Base-by-base conservation (phyloP, 2,888 invertebrate genomes). In the Lasioglossum villosulum region DNA sequence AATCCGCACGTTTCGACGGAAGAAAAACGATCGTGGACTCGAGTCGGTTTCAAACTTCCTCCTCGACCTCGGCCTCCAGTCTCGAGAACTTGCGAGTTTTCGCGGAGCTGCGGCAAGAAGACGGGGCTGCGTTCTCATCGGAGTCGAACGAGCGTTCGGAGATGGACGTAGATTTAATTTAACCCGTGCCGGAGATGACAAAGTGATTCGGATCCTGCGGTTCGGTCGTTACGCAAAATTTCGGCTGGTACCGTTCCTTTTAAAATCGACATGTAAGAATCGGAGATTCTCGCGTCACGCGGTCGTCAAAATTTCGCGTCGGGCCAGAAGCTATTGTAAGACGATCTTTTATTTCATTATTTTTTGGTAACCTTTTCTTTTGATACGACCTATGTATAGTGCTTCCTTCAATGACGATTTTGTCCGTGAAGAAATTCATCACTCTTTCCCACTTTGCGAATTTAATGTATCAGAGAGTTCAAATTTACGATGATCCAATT, bases 101-200 rank as follows among this genome's bases (percentile, higher is more conserved):
- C 66, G 70, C 73, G 77, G 80, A 76, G 42, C 52, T 78, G 52
- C 83, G 78, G 48, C 79, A 85, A 68, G 85, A 78, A 83, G 78
- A 78, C 71, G 78, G 39, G n/a, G 74, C 80, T 63, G 48, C 71
- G 70, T 66, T 79, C 37, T 63, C 87, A n/a, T 52, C 87, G 79
- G 82, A 85, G 56, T 70, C 76, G 76, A 81, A 72, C 81, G 83
- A 81, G 34, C 72, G 72, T 68, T 56, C 79, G 77, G 85, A 84
- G 75, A 80, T 89, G 86, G 88, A 90, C 74, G 78, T 89, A 82
- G 88, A 89, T 82, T 82, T 76, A 77, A 71, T 86, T 73, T 68
- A 74, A 30, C 19, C 30, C 8, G 30, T 70, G 56, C 83, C 70
- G 83, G 71, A 82, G 82, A 77, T 79, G 77, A 80, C 80, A 80